These are phyloP conservation scores for Aselliscus stoliczkanus DNA, from an alignment of 2,797 vertebrate genomes.

Conservation along the genomic window DNA sequence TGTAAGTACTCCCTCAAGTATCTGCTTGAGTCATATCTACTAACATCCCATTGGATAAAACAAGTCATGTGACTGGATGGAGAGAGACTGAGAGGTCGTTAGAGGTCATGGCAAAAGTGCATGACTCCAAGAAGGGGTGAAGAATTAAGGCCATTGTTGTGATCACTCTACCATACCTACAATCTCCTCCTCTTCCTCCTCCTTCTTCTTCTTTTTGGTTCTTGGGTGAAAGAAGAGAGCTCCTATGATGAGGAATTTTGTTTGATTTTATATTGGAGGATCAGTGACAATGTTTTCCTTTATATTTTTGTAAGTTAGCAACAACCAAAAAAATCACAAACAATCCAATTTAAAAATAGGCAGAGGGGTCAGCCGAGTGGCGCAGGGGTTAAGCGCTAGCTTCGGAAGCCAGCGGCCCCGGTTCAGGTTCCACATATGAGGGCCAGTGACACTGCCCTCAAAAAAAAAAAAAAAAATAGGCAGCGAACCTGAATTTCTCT, in stretches of 20 bases:
- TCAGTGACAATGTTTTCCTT: neutral
- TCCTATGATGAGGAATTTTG: neutral
- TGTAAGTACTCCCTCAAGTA: neutral
- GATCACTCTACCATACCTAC: neutral
- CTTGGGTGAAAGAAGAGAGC: neutral
- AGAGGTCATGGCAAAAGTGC: neutral
- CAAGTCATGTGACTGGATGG: neutral
- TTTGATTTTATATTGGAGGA: neutral
- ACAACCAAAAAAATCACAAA: too few relatives aligned
- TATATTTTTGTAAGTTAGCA: neutral
- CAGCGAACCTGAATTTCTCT: too few relatives aligned
- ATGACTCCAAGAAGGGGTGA: neutral
- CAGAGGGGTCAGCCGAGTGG: too few relatives aligned
- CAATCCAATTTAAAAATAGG: too few relatives aligned
- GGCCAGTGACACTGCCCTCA: too few relatives aligned
- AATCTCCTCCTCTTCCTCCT: rapidly evolving
- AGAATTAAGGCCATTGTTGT: rapidly evolving
- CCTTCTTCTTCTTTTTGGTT: neutral
- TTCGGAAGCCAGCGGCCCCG: too few relatives aligned
- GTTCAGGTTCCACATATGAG: too few relatives aligned
- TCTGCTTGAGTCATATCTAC: neutral
- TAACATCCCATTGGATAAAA: neutral
- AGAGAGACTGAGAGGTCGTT: neutral
- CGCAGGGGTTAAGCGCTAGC: too few relatives aligned
- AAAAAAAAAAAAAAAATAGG: too few relatives aligned